phyloP scores from a whole-genome alignment of 2,797 vertebrate species.

The Rhynchonycteris naso region DNA sequence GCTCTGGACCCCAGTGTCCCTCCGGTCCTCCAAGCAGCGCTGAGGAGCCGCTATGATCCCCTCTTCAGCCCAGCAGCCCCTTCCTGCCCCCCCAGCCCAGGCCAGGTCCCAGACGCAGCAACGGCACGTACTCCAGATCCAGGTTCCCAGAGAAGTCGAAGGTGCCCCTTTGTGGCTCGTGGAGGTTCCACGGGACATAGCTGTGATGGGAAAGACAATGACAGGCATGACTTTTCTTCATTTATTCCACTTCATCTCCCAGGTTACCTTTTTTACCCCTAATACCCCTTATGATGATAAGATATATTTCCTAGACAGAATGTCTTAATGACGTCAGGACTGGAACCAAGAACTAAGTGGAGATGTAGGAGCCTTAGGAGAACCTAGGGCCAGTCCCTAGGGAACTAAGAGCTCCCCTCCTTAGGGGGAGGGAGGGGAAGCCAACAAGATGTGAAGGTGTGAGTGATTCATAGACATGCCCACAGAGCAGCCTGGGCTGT shows the following conservation, averaged over 20 bases:
- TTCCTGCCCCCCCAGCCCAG: background rate
- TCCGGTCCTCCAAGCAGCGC: background rate
- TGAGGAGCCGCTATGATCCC: background rate
- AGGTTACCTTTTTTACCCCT: background rate
- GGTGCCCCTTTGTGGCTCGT: constrained; percentile 90
- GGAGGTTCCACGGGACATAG: constrained; percentile 94
- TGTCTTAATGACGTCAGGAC: background rate
- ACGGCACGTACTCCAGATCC: constrained; percentile 91
- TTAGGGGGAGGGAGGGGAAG: background rate
- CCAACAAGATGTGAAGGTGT: background rate
- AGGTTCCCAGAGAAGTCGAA: constrained; percentile 93
- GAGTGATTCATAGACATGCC: background rate
- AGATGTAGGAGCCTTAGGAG: background rate
- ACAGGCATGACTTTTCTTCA: background rate
- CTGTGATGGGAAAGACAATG: constrained; percentile 34
- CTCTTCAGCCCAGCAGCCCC: background rate
- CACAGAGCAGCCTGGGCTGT: background rate
- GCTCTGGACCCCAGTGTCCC: background rate
- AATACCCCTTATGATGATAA: background rate
- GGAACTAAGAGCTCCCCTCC: no score
- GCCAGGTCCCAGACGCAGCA: background rate
- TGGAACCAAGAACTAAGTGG: background rate
- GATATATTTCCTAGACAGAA: background rate
- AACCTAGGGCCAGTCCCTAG: background rate
- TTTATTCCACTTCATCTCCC: background rate